Evolutionary conservation across 2,797 vertebrate species (phyloP), one percentile per base, ranked within the genome.

Genomic region (Semaprochilodus insignis): DNA sequence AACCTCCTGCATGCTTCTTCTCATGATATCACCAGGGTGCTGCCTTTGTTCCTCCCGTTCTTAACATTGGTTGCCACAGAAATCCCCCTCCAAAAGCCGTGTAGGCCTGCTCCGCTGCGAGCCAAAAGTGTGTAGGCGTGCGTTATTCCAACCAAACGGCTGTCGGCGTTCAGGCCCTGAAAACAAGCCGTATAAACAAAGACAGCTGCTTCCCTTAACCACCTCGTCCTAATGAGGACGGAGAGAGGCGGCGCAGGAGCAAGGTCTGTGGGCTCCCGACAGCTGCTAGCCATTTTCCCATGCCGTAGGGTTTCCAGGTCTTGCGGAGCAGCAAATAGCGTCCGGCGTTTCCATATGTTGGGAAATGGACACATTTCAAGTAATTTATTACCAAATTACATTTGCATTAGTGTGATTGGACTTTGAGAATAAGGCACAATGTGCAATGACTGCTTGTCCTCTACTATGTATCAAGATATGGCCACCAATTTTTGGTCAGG

Each of bases 191-290:
- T 83, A 78, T 93, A 93, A 93, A 94, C 92, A 94, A 89, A 92
- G 88, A 88, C 92, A 93, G 91, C 91, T 94, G 93, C 88, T 90
- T 81, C 84, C 88, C 87, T 86, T 94, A 89, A 57, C 69, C 40
- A 55, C 78, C 89, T 83, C 36, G 19, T n/a, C 48, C 78, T 62
- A 54, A 86, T 77, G 80, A 84, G 78, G 85, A 75, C 74, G 11
- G 75, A 81, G 74, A 80, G 63, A 6, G 34, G 51, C 11, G 31
- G 74, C 66, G 17, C 67, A 72, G 67, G 71, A 80, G 65, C 36
- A n/a, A 82, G 76, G 77, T 78, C 36, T 57, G 44, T 74, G 69
- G 75, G 66, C 81, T 84, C 63, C 72, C 51, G 44, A 80, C 92
- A 93, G 91, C 91, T 93, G 91, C 88, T 91, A 88, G 87, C 87